phyloP scores from a whole-genome alignment of 2,797 vertebrate genomes.

The Uromys caudimaculatus region DNA sequence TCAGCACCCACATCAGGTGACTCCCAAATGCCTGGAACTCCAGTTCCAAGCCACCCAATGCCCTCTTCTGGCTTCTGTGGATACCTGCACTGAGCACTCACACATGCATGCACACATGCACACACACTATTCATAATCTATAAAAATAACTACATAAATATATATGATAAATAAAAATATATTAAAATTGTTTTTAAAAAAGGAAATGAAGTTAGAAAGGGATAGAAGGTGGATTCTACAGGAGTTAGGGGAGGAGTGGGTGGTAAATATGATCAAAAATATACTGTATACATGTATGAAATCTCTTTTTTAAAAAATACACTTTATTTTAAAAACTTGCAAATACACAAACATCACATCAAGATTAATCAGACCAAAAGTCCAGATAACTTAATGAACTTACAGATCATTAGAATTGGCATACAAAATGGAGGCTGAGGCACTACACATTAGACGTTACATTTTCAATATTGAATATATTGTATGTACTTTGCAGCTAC shows the following conservation, averaged over 20 bases:
- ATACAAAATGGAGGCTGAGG: not conserved
- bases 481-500: no score
- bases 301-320: not conserved
- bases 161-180: not conserved
- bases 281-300: not conserved
- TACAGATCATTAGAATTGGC: not conserved
- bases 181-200: not conserved
- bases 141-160: not conserved
- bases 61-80: not conserved
- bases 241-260: not conserved
- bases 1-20: not conserved
- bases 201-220: not conserved
- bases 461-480: not conserved
- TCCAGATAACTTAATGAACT: no score
- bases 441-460: not conserved
- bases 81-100: not conserved
- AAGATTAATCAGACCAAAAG: not conserved
- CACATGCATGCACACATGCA: not conserved
- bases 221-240: not conserved
- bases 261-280: not conserved
- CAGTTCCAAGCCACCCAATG: not conserved
- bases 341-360: not conserved
- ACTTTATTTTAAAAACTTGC: not conserved
- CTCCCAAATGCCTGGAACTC: not conserved
- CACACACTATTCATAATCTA: not conserved